Conservation (phyloP, 2,113 vertebrate genomes). For the Pitta sordida region DNA sequence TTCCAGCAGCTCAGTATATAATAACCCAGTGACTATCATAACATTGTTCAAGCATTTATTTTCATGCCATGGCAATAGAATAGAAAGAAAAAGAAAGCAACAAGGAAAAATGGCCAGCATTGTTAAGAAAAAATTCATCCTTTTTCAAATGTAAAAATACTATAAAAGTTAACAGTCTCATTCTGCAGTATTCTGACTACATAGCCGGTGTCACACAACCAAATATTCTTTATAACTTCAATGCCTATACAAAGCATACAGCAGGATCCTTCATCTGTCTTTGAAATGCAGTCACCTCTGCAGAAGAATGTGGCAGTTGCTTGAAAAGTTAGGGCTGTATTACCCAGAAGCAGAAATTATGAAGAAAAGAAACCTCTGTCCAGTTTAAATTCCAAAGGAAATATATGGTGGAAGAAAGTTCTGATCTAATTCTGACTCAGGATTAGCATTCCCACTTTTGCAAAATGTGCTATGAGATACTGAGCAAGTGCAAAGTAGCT, state of each 20-base stretch:
- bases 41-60: not conserved
- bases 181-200: not conserved
- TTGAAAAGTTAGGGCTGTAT: not conserved
- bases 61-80: not conserved
- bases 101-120: not conserved
- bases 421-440: not conserved
- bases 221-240: not conserved
- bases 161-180: not conserved
- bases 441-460: not conserved
- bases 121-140: not conserved
- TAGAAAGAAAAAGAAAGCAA: not conserved
- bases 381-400: not conserved
- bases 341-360: constrained; percentile 14
- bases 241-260: not conserved
- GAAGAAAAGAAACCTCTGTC: not conserved
- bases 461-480: not conserved
- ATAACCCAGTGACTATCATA: not conserved
- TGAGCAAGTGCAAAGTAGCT: not conserved
- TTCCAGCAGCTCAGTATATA: not conserved
- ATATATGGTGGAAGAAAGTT: not conserved
- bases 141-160: not conserved
- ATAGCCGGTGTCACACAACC: not conserved
- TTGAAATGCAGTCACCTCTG: constrained; percentile 42
- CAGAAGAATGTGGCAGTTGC: not conserved
- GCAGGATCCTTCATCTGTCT: constrained; percentile 4